phyloP scores from a whole-genome alignment of 2,888 invertebrate genomes.

The Leucoma salicis region DNA sequence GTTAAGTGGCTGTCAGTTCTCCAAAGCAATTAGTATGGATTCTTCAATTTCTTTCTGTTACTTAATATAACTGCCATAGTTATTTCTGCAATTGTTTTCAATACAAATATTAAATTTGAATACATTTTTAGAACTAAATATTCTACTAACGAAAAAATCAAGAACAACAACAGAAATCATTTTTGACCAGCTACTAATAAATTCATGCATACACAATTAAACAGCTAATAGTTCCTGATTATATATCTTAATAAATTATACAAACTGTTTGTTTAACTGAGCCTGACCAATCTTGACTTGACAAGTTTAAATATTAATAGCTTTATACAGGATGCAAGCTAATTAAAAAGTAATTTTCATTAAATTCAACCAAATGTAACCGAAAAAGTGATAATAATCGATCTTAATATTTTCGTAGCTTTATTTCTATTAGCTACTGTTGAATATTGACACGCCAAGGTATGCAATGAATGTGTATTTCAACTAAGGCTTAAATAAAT shows the following conservation, averaged over 20 bases:
- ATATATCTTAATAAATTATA: constrained; percentile 25
- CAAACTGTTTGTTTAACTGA: constrained; percentile 17
- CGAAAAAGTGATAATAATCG: constrained; percentile 41
- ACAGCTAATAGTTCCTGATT: constrained; percentile 25
- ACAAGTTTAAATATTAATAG: constrained; percentile 28
- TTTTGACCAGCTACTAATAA: constrained; percentile 5
- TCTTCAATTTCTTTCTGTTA: neutral
- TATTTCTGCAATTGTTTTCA: neutral
- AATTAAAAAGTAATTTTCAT: constrained; percentile 41
- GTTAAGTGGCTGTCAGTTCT: constrained; percentile 25
- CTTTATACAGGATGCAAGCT: constrained; percentile 30
- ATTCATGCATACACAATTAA: constrained; percentile 22
- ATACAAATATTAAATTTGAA: neutral
- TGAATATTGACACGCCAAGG: constrained; percentile 29
- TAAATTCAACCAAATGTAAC: constrained; percentile 35
- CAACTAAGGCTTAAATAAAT: too few species aligned
- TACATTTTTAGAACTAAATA: too few species aligned
- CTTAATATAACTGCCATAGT: neutral
- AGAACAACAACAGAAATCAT: constrained; percentile 5
- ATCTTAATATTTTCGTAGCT: constrained; percentile 46
- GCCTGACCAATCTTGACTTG: constrained; percentile 16
- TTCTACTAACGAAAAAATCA: too few species aligned
- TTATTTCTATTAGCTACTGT: constrained; percentile 21
- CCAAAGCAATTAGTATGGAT: constrained; percentile 20
- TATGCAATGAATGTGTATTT: too few species aligned